Conservation (phyloP, 1,140 invertebrate species). For the Pogonognathellus flavescens region DNA sequence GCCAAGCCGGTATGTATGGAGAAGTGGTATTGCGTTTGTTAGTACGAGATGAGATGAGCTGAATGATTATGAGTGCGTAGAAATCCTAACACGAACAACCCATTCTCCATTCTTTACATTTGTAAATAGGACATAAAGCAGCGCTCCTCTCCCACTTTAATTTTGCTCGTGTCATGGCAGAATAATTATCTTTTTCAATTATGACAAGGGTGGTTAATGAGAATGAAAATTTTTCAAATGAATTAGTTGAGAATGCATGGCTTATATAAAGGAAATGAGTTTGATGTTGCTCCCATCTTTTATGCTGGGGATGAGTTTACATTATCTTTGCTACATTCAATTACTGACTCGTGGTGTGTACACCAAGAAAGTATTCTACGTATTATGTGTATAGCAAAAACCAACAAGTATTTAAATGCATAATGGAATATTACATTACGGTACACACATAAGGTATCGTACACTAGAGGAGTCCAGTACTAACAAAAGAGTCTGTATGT, state of each 20-base stretch:
- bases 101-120: not conserved
- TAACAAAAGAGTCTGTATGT: too few relatives aligned
- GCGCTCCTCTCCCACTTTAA: slow-evolving; percentile 26
- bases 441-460: too few relatives aligned
- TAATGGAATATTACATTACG: too few relatives aligned
- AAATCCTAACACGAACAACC: not conserved
- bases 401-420: too few relatives aligned
- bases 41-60: not conserved
- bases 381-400: not conserved
- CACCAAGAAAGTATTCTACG: not conserved
- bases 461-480: too few relatives aligned
- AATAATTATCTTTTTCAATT: slow-evolving; percentile 50
- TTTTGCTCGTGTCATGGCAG: slow-evolving; percentile 37
- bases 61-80: not conserved
- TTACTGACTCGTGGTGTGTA: too few relatives aligned
- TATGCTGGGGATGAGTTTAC: too few relatives aligned
- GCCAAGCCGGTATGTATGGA: not conserved
- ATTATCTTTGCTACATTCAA: too few relatives aligned
- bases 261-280: slow-evolving; percentile 8
- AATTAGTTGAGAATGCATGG: slow-evolving; percentile 11
- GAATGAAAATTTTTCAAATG: slow-evolving; percentile 39
- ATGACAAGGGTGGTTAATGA: slow-evolving; percentile 48
- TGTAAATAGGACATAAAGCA: slow-evolving; percentile 15
- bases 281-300: not conserved
- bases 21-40: too few relatives aligned